Conservation (phyloP, 1,140 invertebrate genomes). For the Mizuhopecten yessoensis region DNA sequence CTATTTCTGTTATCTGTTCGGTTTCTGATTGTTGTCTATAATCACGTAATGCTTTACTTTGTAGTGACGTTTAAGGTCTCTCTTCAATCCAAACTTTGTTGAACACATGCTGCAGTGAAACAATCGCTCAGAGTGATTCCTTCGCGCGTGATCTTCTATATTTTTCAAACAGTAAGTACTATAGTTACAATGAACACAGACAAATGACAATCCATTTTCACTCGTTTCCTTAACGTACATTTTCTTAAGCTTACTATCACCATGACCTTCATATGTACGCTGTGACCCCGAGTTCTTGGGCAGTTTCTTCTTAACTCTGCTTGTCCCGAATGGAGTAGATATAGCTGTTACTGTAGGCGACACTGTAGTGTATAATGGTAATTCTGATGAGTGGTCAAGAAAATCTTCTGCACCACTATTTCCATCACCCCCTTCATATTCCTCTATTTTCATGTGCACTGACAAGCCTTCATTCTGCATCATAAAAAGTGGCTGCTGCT, state of each 20-base stretch:
- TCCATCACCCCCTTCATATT: not conserved
- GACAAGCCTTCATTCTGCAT: not conserved
- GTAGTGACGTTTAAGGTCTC: constrained; percentile 2
- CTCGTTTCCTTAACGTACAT: not conserved
- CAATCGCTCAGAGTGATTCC: not conserved
- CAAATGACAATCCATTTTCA: not conserved
- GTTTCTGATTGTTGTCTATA: not conserved
- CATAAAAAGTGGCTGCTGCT: not conserved
- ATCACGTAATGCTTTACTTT: constrained; percentile 7
- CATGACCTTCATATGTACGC: not conserved
- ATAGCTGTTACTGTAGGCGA: not conserved
- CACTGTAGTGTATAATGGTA: not conserved
- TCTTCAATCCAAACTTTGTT: constrained; percentile 23
- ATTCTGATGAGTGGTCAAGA: not conserved
- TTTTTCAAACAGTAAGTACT: not conserved
- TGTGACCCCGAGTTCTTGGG: not conserved
- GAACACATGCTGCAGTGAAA: not conserved
- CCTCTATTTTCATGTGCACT: not conserved
- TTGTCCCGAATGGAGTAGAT: not conserved
- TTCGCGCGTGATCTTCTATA: not conserved
- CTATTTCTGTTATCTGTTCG: no score
- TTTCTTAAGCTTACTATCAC: not conserved
- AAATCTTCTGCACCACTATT: not conserved
- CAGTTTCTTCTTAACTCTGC: not conserved
- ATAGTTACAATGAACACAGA: not conserved